phyloP scores from a whole-genome alignment of 2,888 invertebrate genomes.

The Iselma pallidipennis region DNA sequence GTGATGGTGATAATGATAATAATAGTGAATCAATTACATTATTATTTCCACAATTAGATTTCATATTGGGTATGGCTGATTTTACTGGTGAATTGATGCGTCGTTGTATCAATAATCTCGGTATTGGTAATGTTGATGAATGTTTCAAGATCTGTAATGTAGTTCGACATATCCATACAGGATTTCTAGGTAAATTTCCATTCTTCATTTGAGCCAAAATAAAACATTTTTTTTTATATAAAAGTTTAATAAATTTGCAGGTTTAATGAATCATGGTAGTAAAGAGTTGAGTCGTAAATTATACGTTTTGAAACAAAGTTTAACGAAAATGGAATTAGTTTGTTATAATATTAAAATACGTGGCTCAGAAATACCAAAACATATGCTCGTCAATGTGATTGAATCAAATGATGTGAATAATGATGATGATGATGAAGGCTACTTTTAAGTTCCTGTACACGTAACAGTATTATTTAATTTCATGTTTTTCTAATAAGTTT shows the following conservation, averaged over 20 bases:
- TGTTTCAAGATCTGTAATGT: slow-evolving; percentile 74
- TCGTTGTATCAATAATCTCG: slow-evolving; percentile 80
- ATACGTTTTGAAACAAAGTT: slow-evolving; percentile 71
- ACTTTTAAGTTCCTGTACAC: slow-evolving; percentile 25
- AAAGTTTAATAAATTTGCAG: slow-evolving; percentile 44
- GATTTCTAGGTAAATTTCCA: slow-evolving; percentile 61
- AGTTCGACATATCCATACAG: slow-evolving; percentile 68
- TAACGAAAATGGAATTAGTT: slow-evolving; percentile 76
- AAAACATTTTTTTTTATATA: not conserved
- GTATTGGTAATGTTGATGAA: slow-evolving; percentile 72
- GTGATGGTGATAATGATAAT: slow-evolving; percentile 33
- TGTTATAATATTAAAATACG: slow-evolving; percentile 48
- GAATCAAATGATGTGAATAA: slow-evolving; percentile 44
- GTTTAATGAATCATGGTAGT: slow-evolving; percentile 56
- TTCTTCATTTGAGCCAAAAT: too few species aligned
- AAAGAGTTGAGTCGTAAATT: slow-evolving; percentile 74
- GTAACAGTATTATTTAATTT: not conserved
- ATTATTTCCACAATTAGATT: slow-evolving; percentile 59
- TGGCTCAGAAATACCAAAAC: slow-evolving; percentile 73
- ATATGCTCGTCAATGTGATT: slow-evolving; percentile 64
- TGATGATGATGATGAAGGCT: slow-evolving; percentile 53
- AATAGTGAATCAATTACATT: slow-evolving; percentile 34
- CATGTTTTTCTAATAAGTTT: slow-evolving; percentile 1
- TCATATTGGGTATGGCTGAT: slow-evolving; percentile 81
- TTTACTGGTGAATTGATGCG: slow-evolving; percentile 91